Evolutionary conservation across 2,797 vertebrate genomes (phyloP), one percentile per base, ranked within the genome.

Genomic region (Enteromius unitaeniatus): DNA sequence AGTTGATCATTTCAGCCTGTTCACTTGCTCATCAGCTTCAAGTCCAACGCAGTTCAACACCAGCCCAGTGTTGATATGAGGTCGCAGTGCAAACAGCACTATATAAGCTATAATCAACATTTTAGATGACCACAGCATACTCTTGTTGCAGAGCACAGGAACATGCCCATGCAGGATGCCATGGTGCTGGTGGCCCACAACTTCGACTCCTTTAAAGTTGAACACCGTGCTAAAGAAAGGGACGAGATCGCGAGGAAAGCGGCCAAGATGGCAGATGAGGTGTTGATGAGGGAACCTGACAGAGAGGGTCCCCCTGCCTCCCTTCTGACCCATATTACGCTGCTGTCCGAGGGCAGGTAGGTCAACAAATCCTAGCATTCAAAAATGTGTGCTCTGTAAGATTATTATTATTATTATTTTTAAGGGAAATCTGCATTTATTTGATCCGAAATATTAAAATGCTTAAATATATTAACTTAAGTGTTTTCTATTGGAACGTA

Each of bases 91-190:
- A 55, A 11, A 10, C 8, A 28, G 15, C 40, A 2, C 40, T 58
- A 17, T 49, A 15, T 67, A 31, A 62, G 40, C 3, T 79, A n/a
- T n/a, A 31, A 62, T 72, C 37, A 13, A 2, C 4, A 0, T 14
- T 2, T 34, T 45, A 79, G 13, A 70, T 79, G 17, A 62, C 40
- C 19, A 64, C 10, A 28, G 5, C 1, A 21, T 28, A 53, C 47
- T 81, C 7, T 31, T 49, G 8, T 80, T 62, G 53, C 89, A 99
- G 98, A 99, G 70, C 98, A 99, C 91, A 97, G 98, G 78, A 99
- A 99, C 93, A 99, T 99, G 98, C 98, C 98, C 14, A 97, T 99
- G 88, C 96, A 96, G 58, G 98, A 99, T 2, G 98, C 98, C 91
- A 98, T 99, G 97, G 95, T 98, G 87, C 94, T 99, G 84, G 97